Conservation (phyloP, 53 echinoderm and acorn worm genomes). For the Crossaster papposus region DNA sequence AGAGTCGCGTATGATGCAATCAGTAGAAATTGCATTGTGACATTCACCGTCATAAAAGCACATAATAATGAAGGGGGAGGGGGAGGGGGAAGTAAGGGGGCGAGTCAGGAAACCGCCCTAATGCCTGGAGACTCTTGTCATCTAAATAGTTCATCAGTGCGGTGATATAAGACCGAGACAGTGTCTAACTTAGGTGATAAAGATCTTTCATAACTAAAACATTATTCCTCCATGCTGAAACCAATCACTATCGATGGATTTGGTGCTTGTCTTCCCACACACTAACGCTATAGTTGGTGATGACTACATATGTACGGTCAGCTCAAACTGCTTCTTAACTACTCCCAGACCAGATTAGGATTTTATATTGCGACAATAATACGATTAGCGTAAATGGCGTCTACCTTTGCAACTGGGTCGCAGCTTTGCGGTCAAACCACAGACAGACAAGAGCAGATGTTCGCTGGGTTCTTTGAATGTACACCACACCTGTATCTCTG, state of each 20-base stretch:
- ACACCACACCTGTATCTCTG: background rate
- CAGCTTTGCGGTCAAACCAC: background rate
- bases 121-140: background rate
- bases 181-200: background rate
- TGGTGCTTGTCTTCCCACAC: background rate
- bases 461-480: background rate
- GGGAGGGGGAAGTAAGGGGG: background rate
- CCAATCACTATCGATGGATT: constrained; percentile 14
- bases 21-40: too few relatives aligned
- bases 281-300: background rate
- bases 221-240: too few relatives aligned
- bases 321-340: background rate
- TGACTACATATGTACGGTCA: background rate
- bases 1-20: too few relatives aligned
- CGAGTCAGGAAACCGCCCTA: background rate
- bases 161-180: background rate
- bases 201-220: background rate
- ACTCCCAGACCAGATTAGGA: background rate
- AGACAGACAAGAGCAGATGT: background rate
- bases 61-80: background rate
- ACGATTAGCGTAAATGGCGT: background rate
- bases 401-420: background rate
- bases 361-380: background rate
- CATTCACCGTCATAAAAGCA: background rate
- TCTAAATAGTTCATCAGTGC: background rate